These are phyloP conservation scores for Chymomyza amoena DNA, from an alignment of 2,888 invertebrate species.

Conservation along the genomic window DNA sequence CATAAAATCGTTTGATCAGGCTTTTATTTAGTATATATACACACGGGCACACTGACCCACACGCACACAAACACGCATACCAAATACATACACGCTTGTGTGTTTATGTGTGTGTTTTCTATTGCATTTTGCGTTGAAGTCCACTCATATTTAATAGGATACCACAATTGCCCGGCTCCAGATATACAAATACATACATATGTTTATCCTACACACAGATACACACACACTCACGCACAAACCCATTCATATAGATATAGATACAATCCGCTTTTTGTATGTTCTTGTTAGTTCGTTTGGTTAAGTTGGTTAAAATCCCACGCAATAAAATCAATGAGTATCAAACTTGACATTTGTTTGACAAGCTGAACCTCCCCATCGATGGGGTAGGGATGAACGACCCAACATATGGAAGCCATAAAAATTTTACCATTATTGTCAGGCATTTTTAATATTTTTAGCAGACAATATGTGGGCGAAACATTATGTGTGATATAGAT, in stretches of 20 bases:
- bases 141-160: neutral
- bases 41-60: constrained; percentile 20
- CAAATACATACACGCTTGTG: neutral
- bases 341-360: neutral
- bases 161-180: neutral
- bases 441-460: neutral
- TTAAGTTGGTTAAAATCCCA: neutral
- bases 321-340: neutral
- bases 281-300: neutral
- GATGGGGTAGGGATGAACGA: neutral
- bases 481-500: neutral
- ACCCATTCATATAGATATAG: neutral
- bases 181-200: neutral
- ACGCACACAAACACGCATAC: constrained; percentile 2
- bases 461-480: neutral
- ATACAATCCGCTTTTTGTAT: neutral
- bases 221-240: neutral
- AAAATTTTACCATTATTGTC: neutral
- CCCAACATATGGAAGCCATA: neutral
- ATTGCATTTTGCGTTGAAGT: neutral
- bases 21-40: constrained; percentile 12
- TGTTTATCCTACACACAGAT: neutral
- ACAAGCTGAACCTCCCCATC: neutral
- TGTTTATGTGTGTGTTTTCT: constrained; percentile 17
- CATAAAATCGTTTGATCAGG: constrained; percentile 53